Evolutionary conservation across 2,888 invertebrate species (phyloP), one percentile per base, ranked within the genome.

Genomic region (Philereme transversata): DNA sequence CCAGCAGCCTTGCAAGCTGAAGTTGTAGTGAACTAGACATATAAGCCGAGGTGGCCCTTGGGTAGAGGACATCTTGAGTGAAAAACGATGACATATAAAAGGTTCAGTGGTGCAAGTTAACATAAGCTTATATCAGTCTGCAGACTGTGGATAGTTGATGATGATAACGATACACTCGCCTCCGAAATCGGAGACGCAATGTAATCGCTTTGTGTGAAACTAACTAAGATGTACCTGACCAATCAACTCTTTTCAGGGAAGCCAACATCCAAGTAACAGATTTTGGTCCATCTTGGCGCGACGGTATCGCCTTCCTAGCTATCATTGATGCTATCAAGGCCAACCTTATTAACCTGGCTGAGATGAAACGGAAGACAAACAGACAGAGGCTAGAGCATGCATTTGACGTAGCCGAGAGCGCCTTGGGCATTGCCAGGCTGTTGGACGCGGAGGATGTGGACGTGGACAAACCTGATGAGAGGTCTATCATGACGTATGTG

Each of bases 401-500:
- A 49, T 99, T 99, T 88, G 96, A 96, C 79, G 96, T 98, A 38
- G 99, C 99, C 33, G 98, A 99, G 90, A 94, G 93, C 57, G 96
- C 98, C 80, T 92, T 99, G 44, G 99, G 98, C 51, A 98, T 99
- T 76, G 96, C 98, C 33, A 94, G 97, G 74, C 93, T 99, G 8
- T 90, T 99, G 57, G 99, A 99, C 84, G 97, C 99, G 4, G 99
- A 99, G 90, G 98, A 98, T 87, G 98, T 98, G 53, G 98, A 99
- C 85, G 98, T 98, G 35, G 96, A 97, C 36, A 97, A 97, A 83
- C 99, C 99, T 4, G 99, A 99, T 86, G 99, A 99, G 86, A 97
- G 97, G 88, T 98, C 98, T 66, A 97, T 99, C 76, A 99, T 99
- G 99, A 99, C 99, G 38, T 99, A 99, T 86, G 98, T 99, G 66